Conservation (phyloP, 1,140 invertebrate species). For the Drosophila nigromelanica region DNA sequence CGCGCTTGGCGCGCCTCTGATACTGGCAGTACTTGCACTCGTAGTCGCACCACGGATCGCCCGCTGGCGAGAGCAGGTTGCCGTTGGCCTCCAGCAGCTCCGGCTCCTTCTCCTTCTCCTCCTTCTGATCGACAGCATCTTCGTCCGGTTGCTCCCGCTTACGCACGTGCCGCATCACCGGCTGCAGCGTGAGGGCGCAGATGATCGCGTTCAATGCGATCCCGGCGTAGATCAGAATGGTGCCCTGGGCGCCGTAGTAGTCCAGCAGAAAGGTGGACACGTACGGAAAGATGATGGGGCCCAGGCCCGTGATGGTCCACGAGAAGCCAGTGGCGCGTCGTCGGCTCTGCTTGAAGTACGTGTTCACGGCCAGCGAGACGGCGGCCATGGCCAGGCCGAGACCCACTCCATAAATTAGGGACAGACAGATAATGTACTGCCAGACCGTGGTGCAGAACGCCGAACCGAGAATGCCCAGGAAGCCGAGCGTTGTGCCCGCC, state of each 20-base stretch:
- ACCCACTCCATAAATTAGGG: conserved; percentile 84
- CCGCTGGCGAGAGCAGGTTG: conserved; percentile 40
- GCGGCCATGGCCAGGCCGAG: conserved; percentile 86
- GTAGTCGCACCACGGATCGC: conserved; percentile 83
- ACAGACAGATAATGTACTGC: conserved; percentile 67
- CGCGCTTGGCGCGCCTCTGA: conserved; percentile 75
- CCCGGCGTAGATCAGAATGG: conserved; percentile 86
- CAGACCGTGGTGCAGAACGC: conserved; percentile 66
- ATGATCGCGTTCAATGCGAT: conserved; percentile 86
- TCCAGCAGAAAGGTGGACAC: conserved; percentile 85
- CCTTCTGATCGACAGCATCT: conserved; percentile 2
- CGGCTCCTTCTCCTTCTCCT: conserved; percentile 30
- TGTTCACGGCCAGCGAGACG: conserved; percentile 86
- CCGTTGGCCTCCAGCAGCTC: conserved; percentile 62
- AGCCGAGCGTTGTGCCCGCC: conserved; percentile 53
- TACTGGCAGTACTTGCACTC: conserved; percentile 79
- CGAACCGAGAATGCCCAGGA: conserved; percentile 60
- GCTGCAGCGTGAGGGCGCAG: conserved; percentile 86
- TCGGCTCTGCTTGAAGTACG: conserved; percentile 86
- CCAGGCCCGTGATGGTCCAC: conserved; percentile 86
- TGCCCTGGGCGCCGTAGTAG: conserved; percentile 85
- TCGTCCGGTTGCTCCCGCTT: conserved; percentile 43
- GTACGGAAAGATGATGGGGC: conserved; percentile 86
- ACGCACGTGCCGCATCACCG: conserved; percentile 86
- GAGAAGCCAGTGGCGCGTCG: conserved; percentile 86